A percentile compares a stretch with the other conserved stretches of the same genome.
Evolutionary conservation across 2,888 invertebrate genomes (phyloP).

Genomic region (Zygothrica quintamaculata): DNA sequence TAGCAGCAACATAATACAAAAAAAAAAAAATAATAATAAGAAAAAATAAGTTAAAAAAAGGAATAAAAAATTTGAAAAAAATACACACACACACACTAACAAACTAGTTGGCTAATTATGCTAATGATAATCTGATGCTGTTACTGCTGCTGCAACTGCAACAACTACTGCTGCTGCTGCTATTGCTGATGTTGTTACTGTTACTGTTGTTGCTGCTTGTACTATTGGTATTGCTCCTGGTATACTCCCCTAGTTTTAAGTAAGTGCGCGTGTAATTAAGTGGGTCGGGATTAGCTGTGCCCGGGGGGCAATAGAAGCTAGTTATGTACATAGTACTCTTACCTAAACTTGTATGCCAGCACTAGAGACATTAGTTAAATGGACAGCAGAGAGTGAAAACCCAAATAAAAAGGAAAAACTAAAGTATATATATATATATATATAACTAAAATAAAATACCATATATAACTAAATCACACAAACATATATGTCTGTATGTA

Average conservation of each 20-base stretch:
- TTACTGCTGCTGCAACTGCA: background rate
- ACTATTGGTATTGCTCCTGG: conserved; percentile 29
- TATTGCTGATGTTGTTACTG: conserved; percentile 8
- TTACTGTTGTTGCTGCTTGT: conserved; percentile 4
- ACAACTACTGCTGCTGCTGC: too few species aligned
- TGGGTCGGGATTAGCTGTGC: conserved; percentile 56
- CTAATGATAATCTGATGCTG: conserved; percentile 46
- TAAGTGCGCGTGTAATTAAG: conserved; percentile 67
- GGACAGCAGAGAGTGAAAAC: conserved; percentile 16
- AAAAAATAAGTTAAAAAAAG: conserved; percentile 37
- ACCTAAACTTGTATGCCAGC: conserved; percentile 33
- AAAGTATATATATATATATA: background rate
- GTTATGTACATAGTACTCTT: conserved; percentile 66
- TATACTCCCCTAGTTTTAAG: conserved; percentile 60
- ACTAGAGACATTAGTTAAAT: conserved; percentile 39
- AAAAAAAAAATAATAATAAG: background rate
- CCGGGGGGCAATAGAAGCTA: conserved; percentile 47
- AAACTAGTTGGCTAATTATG: conserved; percentile 57
- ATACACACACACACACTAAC: too few species aligned
- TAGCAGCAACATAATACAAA: conserved; percentile 19
- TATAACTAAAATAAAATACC: background rate
- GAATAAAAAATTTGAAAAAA: conserved; percentile 7
- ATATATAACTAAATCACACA: background rate
- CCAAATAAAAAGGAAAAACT: background rate
- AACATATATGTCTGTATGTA: conserved; percentile 6